phyloP scores from a whole-genome alignment of 2,888 invertebrate species.

The Mantis religiosa region DNA sequence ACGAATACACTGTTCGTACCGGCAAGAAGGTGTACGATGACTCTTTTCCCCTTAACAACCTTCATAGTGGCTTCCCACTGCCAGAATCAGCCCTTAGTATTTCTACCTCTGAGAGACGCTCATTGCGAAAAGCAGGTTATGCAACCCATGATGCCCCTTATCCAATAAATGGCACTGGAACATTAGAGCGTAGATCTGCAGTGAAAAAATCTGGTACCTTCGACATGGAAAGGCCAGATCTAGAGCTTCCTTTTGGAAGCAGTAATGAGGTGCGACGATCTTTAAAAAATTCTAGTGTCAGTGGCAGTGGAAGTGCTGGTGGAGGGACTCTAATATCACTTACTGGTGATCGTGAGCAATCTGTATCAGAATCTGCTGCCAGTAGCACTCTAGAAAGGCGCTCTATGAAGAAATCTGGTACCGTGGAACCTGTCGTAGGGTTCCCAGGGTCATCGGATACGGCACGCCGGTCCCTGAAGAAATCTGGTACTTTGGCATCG shows the following conservation, averaged over 20 bases:
- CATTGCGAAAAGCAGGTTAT: constrained; percentile 26
- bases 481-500: constrained; percentile 23
- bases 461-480: constrained; percentile 22
- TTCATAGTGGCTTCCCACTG: constrained; percentile 35
- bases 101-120: constrained; percentile 27
- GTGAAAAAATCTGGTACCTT: constrained; percentile 26
- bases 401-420: constrained; percentile 25
- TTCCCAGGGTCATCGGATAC: not conserved
- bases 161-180: constrained; percentile 8
- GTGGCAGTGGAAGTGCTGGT: not conserved
- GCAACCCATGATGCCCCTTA: constrained; percentile 19
- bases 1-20: constrained; percentile 75
- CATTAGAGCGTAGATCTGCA: constrained; percentile 13
- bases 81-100: constrained; percentile 26
- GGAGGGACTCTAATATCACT: constrained; percentile 50
- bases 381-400: constrained; percentile 45
- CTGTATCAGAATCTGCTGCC: constrained; percentile 44
- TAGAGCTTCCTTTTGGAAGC: constrained; percentile 43
- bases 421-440: constrained; percentile 25
- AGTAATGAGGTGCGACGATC: constrained; percentile 42
- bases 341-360: constrained; percentile 37
- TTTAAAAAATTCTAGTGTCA: constrained; percentile 49
- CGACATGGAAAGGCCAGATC: constrained; percentile 43
- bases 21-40: constrained; percentile 74
- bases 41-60: constrained; percentile 54